Conservation (phyloP, 2,888 invertebrate genomes). For the Oxytorus armatus region DNA sequence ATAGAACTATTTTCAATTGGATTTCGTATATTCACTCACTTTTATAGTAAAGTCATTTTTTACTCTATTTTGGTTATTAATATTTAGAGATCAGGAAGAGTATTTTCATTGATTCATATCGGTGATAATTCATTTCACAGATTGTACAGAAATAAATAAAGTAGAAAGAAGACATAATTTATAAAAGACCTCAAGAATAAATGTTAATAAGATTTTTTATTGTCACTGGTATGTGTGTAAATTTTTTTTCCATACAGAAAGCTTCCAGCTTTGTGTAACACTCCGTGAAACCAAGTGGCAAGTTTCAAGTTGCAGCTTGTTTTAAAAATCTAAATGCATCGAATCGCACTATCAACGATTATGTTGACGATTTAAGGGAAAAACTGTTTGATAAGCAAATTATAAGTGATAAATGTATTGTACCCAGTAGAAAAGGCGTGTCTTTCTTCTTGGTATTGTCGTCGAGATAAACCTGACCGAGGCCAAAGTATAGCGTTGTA, state of each 20-base stretch:
- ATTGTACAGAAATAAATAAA: slow-evolving; percentile 1
- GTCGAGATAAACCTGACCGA: slow-evolving; percentile 89
- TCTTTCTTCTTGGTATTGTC: slow-evolving; percentile 89
- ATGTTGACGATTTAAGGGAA: slow-evolving; percentile 5
- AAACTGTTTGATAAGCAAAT: slow-evolving; percentile 8
- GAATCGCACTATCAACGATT: slow-evolving; percentile 13
- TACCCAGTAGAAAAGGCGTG: slow-evolving; percentile 87
- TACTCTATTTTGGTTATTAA: too few species aligned
- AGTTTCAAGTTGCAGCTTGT: too few species aligned
- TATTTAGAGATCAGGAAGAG: background rate
- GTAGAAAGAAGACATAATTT: slow-evolving; percentile 11
- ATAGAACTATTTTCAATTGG: too few species aligned
- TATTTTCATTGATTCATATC: background rate
- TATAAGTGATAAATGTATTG: slow-evolving; percentile 30
- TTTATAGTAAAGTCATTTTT: too few species aligned
- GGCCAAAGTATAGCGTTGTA: slow-evolving; percentile 88
- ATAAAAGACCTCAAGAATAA: slow-evolving; percentile 11
- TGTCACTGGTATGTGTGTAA: slow-evolving; percentile 1
- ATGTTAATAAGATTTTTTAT: slow-evolving; percentile 3
- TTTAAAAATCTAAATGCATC: background rate
- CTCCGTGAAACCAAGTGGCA: too few species aligned
- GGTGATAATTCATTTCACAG: background rate
- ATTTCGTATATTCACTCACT: too few species aligned
- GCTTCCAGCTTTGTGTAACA: too few species aligned
- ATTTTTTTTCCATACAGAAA: slow-evolving; percentile 6